Evolutionary conservation across 2,888 invertebrate genomes (phyloP).

Genomic region (Agrotis puta): DNA sequence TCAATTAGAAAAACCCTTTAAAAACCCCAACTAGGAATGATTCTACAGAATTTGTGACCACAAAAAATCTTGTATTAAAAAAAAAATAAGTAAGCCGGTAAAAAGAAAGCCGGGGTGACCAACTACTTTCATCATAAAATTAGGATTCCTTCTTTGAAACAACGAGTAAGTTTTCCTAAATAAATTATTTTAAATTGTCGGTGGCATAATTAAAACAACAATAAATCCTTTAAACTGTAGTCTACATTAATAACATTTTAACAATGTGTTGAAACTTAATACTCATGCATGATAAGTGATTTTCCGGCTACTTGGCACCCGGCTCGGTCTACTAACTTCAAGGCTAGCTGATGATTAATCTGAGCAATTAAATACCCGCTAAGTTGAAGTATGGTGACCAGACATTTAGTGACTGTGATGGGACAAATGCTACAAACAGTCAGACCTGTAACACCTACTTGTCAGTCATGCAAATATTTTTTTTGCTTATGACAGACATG

Average conservation of each 20-base stretch:
- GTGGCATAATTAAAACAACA: constrained; percentile 1
- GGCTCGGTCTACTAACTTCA: constrained; percentile 66
- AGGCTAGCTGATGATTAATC: constrained; percentile 61
- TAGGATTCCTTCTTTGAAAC: too few relatives aligned
- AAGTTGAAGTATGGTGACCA: constrained; percentile 49
- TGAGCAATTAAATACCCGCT: constrained; percentile 48
- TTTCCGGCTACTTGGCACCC: constrained; percentile 60
- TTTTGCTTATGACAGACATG: too few relatives aligned
- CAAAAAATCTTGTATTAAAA: too few relatives aligned
- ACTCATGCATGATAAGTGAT: constrained; percentile 46
- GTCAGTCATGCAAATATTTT: too few relatives aligned
- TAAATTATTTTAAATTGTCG: neutral
- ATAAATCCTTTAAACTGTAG: constrained; percentile 19
- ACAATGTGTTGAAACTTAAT: constrained; percentile 54
- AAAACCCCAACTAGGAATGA: too few relatives aligned
- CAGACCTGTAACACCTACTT: too few relatives aligned
- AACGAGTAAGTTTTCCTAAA: too few relatives aligned
- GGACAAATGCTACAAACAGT: neutral
- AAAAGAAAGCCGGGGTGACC: too few relatives aligned
- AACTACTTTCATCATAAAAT: too few relatives aligned
- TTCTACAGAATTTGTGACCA: too few relatives aligned
- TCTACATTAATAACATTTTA: constrained; percentile 40
- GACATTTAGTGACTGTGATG: neutral
- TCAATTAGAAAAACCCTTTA: too few relatives aligned
- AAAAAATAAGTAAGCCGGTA: too few relatives aligned